A percentile compares a stretch with the other conserved stretches of the same genome.
Evolutionary conservation across 2,888 invertebrate genomes (phyloP).

Genomic region (Margaritifera margaritifera): DNA sequence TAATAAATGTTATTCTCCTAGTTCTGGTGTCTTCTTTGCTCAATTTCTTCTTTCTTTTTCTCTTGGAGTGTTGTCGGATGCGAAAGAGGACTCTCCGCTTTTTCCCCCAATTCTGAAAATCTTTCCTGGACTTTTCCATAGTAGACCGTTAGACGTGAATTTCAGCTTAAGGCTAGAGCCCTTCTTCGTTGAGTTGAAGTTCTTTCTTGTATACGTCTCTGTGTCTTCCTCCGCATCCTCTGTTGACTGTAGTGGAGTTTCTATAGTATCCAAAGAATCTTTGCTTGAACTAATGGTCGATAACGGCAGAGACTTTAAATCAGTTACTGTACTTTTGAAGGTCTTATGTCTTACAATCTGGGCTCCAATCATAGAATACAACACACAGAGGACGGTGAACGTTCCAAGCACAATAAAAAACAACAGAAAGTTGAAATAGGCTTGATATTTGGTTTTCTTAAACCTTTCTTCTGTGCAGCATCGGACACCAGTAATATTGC

Average conservation of each 20-base stretch:
- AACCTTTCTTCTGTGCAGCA: constrained; percentile 46
- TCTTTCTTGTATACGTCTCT: too few relatives aligned
- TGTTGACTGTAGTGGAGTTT: not conserved
- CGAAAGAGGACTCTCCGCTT: too few relatives aligned
- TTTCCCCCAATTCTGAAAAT: too few relatives aligned
- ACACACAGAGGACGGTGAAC: constrained; percentile 28
- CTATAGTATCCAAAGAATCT: too few relatives aligned
- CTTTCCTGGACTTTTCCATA: too few relatives aligned
- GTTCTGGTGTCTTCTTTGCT: not conserved
- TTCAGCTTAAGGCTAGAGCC: too few relatives aligned
- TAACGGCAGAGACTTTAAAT: not conserved
- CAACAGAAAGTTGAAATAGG: constrained; percentile 42
- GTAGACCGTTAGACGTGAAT: too few relatives aligned
- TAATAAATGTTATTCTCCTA: constrained; percentile 48
- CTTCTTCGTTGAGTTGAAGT: too few relatives aligned
- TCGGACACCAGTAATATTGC: constrained; percentile 38
- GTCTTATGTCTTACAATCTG: constrained; percentile 17
- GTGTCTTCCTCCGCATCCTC: not conserved
- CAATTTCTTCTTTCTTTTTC: not conserved
- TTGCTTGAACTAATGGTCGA: not conserved
- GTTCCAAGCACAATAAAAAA: constrained; percentile 37
- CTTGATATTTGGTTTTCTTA: constrained; percentile 36
- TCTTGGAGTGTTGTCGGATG: not conserved
- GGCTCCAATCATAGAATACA: constrained; percentile 41
- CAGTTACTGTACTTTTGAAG: not conserved